Percentiles rank a stretch among this genome's conserved stretches.
phyloP scores from a whole-genome alignment of 2,797 vertebrate species.

The Acipenser ruthenus region DNA sequence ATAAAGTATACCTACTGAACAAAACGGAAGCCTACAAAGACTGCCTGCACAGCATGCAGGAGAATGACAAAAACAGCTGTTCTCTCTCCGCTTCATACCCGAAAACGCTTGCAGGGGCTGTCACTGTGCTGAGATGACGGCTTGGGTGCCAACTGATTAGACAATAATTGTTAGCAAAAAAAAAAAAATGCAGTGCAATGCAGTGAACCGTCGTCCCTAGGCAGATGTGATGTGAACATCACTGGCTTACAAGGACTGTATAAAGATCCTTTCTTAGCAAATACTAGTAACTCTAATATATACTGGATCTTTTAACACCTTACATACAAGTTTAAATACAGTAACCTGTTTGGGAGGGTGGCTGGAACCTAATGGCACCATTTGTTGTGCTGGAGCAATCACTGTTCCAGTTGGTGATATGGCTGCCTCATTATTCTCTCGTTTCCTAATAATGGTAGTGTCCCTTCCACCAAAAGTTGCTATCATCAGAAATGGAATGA shows the following conservation, averaged over 20 bases:
- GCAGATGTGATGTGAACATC: neutral
- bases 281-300: neutral
- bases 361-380: too few relatives aligned
- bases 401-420: too few relatives aligned
- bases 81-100: neutral
- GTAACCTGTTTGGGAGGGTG: too few relatives aligned
- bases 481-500: too few relatives aligned
- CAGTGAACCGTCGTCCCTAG: neutral
- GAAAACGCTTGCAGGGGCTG: neutral
- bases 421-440: too few relatives aligned
- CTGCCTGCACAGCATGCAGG: neutral
- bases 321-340: too few relatives aligned
- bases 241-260: neutral
- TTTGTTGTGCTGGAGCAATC: too few relatives aligned
- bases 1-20: slow-evolving; percentile 13
- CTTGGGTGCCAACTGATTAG: neutral
- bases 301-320: too few relatives aligned
- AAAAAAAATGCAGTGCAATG: neutral
- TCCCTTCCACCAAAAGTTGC: too few relatives aligned
- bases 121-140: neutral
- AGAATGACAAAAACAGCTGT: neutral
- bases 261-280: slow-evolving; percentile 2
- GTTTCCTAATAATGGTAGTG: too few relatives aligned
- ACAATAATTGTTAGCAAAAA: slow-evolving; percentile 1
- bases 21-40: slow-evolving; percentile 13